phyloP scores from a whole-genome alignment of 2,113 vertebrate genomes.

The Grus americana region DNA sequence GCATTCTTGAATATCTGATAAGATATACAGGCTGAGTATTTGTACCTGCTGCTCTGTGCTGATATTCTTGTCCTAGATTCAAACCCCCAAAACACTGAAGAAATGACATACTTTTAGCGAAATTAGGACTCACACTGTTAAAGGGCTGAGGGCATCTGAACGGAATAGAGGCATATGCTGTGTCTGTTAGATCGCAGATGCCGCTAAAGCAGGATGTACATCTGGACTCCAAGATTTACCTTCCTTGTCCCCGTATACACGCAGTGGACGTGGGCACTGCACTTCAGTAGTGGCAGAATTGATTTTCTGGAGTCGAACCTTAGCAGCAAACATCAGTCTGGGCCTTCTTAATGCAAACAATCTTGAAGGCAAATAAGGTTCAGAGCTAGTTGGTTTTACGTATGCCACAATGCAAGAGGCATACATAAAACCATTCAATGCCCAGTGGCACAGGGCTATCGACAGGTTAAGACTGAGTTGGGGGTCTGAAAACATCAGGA shows the following conservation, averaged over 20 bases:
- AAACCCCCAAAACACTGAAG: conserved; percentile 88
- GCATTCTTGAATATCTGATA: conserved; percentile 82
- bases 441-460: background rate
- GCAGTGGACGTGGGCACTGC: background rate
- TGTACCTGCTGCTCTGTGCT: conserved; percentile 79
- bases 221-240: conserved; percentile 1
- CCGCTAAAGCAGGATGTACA: background rate
- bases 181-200: background rate
- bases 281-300: background rate
- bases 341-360: background rate
- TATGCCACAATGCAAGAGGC: too few species aligned
- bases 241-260: background rate
- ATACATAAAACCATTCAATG: too few species aligned
- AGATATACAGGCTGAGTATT: conserved; percentile 73
- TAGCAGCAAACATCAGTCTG: background rate
- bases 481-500: background rate
- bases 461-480: background rate
- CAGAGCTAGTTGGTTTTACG: background rate
- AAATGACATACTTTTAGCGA: conserved; percentile 90
- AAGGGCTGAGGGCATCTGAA: conserved; percentile 61
- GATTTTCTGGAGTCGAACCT: background rate
- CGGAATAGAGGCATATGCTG: conserved; percentile 61
- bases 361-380: background rate
- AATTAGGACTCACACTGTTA: conserved; percentile 86
- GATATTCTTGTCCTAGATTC: conserved; percentile 82